These are phyloP conservation scores for Enteromius argenteus DNA, from an alignment of 2,797 vertebrate genomes.

Conservation along the genomic window DNA sequence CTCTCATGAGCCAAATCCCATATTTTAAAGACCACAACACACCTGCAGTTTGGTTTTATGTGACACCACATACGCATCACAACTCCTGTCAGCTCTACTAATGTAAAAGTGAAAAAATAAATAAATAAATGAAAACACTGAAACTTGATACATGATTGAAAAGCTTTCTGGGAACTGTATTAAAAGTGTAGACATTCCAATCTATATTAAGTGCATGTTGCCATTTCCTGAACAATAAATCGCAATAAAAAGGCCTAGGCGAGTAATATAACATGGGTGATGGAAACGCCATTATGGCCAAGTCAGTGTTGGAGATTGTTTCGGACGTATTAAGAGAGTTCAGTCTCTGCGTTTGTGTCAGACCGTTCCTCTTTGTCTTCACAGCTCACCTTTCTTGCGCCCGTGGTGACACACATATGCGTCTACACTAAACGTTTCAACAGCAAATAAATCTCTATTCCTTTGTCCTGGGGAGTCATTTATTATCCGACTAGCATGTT, in stretches of 20 bases:
- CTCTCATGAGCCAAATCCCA: not conserved
- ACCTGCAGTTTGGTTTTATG: constrained; percentile 64
- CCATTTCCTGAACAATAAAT: constrained; percentile 75
- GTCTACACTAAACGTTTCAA: constrained; percentile 67
- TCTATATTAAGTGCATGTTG: constrained; percentile 73
- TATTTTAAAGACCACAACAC: not conserved
- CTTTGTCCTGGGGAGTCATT: constrained; percentile 65
- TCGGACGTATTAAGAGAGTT: constrained; percentile 50
- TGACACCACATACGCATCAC: constrained; percentile 62
- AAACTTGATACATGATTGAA: constrained; percentile 55
- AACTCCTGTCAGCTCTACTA: constrained; percentile 19
- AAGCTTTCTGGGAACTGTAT: constrained; percentile 69
- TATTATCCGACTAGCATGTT: constrained; percentile 69
- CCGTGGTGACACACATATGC: constrained; percentile 51
- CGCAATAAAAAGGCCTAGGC: constrained; percentile 64
- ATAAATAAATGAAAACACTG: not conserved
- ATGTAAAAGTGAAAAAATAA: not conserved
- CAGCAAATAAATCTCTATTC: constrained; percentile 74
- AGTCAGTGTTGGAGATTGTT: constrained; percentile 68
- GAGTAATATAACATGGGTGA: constrained; percentile 62
- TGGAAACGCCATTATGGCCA: constrained; percentile 68
- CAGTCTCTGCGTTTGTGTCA: constrained; percentile 48
- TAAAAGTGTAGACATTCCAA: constrained; percentile 71
- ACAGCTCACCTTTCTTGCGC: constrained; percentile 63
- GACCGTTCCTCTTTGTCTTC: constrained; percentile 62